Evolutionary conservation across 2,113 vertebrate species (phyloP), one percentile per base, ranked within the genome.

Genomic region (Crotalus horridus): DNA sequence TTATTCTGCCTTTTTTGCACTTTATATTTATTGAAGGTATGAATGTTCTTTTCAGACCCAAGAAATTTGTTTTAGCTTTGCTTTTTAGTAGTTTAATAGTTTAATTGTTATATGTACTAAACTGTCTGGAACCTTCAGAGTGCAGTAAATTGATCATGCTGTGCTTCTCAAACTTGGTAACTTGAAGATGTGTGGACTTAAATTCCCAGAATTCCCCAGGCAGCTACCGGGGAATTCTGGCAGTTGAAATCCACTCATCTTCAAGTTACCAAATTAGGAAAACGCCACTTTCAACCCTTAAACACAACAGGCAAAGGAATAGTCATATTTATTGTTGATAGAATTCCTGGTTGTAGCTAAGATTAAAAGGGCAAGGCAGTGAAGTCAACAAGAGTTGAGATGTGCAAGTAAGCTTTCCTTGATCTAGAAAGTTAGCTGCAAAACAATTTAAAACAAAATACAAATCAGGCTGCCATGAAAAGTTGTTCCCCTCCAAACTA

Each of bases 1-100:
- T 93, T 94, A 94, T 95, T 95, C 94, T 96, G 95, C 93, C 96
- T 95, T 95, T 94, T 96, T 91, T 96, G 93, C 95, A 96, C 97
- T 96, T 96, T 97, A 94, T 96, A 95, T 95, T 94, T 96, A 97
- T 59, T 26, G 94, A 96, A 93, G 96, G 96, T 93, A 94, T 92
- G 93, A 96, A 21, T 96, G 91, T 94, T 92, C 94, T 95, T 96
- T 94, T 87, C 95, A 94, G 94, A 95, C 95, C 95, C 95, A 94
- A 51, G n/a, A 96, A 92, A 69, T 95, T 88, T 95, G 94, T 96
- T 90, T 96, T 93, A 96, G 93, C 93, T 94, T 96, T 97, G 95
- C 94, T 93, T 96, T 96, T 90, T 94, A 91, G 93, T 95, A 94
- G 85, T 95, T 93, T 39, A 81, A 51, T 64, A 21, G 26, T 89